These are phyloP conservation scores for Chelonus formosanus DNA, from an alignment of 2,888 invertebrate genomes.

Conservation along the genomic window DNA sequence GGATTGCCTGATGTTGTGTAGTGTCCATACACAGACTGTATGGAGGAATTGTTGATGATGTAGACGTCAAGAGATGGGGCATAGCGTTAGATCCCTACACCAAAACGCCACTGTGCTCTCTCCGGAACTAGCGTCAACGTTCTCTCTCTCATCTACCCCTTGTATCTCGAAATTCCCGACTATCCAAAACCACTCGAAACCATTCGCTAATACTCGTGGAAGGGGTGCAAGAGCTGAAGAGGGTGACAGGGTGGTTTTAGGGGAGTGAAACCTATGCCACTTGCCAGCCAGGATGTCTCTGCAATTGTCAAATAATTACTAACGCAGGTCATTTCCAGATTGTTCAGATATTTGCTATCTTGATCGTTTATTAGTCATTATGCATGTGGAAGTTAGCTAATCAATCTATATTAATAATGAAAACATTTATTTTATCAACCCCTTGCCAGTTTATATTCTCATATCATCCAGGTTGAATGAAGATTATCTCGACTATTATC, in stretches of 20 bases:
- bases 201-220: constrained; percentile 55
- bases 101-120: constrained; percentile 20
- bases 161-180: background rate
- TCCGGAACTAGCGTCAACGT: constrained; percentile 20
- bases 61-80: too few relatives aligned
- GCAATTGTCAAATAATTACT: constrained; percentile 32
- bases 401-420: too few relatives aligned
- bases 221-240: background rate
- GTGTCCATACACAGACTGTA: background rate
- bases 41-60: too few relatives aligned
- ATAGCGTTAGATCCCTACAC: background rate
- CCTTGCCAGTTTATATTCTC: too few relatives aligned
- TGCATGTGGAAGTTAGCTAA: too few relatives aligned
- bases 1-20: constrained; percentile 20
- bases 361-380: too few relatives aligned
- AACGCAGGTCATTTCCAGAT: constrained; percentile 27
- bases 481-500: too few relatives aligned
- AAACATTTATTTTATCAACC: too few relatives aligned
- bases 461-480: too few relatives aligned
- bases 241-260: background rate
- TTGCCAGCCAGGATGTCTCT: constrained; percentile 26
- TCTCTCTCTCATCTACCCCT: background rate
- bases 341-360: constrained; percentile 11
- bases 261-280: constrained; percentile 11
- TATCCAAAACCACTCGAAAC: constrained; percentile 53